Percentiles rank a stretch among this genome's conserved stretches.
phyloP scores from a whole-genome alignment of 2,797 vertebrate species.

The Centropyge bicolor region DNA sequence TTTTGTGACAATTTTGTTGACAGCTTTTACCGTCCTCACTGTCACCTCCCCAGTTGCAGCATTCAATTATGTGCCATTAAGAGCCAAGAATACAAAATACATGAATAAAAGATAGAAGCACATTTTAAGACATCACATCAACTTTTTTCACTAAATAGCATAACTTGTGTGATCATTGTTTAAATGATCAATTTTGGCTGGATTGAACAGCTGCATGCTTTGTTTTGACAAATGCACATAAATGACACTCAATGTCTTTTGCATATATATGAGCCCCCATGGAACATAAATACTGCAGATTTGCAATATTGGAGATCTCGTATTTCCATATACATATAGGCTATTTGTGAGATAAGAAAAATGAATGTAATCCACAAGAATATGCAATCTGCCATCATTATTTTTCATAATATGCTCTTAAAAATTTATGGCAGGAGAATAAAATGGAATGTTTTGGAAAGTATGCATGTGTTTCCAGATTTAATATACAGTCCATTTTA shows the following conservation, averaged over 20 bases:
- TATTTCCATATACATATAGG: background rate
- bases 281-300: background rate
- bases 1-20: conserved; percentile 3
- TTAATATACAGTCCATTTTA: background rate
- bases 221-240: background rate
- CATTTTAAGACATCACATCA: background rate
- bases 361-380: background rate
- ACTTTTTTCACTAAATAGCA: background rate
- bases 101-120: background rate
- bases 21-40: background rate
- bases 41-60: background rate
- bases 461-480: background rate
- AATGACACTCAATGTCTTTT: background rate
- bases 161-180: background rate
- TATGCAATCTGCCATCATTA: no score
- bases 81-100: background rate
- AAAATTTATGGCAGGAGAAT: background rate
- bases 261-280: background rate
- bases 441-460: background rate
- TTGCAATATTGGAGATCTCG: background rate
- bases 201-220: background rate
- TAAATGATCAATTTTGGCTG: background rate
- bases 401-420: background rate
- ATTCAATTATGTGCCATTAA: background rate
- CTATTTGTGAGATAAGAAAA: background rate